A percentile compares a stretch with the other conserved stretches of the same genome.
Conservation (phyloP, 2,888 invertebrate genomes). For the Spatulosminthurus flaviceps region DNA sequence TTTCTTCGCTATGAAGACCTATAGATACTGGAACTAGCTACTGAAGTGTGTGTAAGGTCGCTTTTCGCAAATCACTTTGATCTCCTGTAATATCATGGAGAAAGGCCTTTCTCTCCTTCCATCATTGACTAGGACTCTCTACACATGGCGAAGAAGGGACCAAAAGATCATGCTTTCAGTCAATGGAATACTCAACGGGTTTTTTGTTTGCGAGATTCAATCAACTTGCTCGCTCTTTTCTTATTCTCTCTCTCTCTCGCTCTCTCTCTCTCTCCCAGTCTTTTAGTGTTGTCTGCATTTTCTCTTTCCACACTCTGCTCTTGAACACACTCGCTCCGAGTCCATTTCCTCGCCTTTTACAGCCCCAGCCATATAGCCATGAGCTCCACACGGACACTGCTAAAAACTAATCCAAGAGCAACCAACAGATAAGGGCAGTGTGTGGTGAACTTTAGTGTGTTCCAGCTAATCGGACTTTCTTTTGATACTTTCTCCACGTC, state of each 20-base stretch:
- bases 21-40: too few species aligned
- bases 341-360: not conserved
- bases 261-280: constrained; percentile 28
- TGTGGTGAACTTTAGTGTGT: constrained; percentile 38
- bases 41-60: not conserved
- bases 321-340: constrained; percentile 1
- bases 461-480: constrained; percentile 41
- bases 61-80: constrained; percentile 43
- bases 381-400: not conserved
- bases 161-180: constrained; percentile 35
- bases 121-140: not conserved
- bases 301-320: not conserved
- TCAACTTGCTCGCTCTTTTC: constrained; percentile 40
- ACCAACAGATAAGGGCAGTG: constrained; percentile 30
- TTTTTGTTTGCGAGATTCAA: constrained; percentile 42
- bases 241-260: too few species aligned
- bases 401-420: constrained; percentile 20
- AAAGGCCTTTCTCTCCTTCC: constrained; percentile 13
- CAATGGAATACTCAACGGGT: constrained; percentile 36
- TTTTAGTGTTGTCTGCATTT: constrained; percentile 15
- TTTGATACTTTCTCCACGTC: constrained; percentile 31
- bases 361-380: too few species aligned
- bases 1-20: too few species aligned
- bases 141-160: not conserved
- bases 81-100: constrained; percentile 22